Conservation (phyloP, 35 echinoderm and acorn worm genomes). For the Patiria miniata region DNA sequence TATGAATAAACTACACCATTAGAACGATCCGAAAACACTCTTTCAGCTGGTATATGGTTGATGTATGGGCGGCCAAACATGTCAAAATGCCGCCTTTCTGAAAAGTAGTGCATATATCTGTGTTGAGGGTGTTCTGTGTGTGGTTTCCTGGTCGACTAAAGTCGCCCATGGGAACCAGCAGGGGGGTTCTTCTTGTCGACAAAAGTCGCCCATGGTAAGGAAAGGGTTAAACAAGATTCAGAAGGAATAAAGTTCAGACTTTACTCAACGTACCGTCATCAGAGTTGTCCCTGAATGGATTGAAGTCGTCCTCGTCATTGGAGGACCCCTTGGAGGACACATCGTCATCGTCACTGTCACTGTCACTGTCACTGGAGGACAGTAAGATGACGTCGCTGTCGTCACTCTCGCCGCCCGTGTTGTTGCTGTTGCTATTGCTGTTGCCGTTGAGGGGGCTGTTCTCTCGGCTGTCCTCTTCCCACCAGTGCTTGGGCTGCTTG, state of each 20-base stretch:
- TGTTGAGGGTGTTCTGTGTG: too few species aligned
- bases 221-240: not conserved
- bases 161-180: too few species aligned
- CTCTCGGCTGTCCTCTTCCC: conserved; percentile 45
- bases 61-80: too few species aligned
- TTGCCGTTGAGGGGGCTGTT: conserved; percentile 37
- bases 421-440: conserved; percentile 44
- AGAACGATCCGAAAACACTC: too few species aligned
- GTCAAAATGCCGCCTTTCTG: not conserved
- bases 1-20: too few species aligned
- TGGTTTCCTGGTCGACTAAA: too few species aligned
- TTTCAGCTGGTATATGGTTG: too few species aligned
- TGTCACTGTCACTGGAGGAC: conserved; percentile 34
- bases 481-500: conserved; percentile 37
- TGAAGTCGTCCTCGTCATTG: conserved; percentile 87
- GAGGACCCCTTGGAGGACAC: conserved; percentile 49
- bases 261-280: conserved; percentile 79
- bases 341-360: conserved; percentile 38
- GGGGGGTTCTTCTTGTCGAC: too few species aligned
- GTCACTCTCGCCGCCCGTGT: conserved; percentile 38
- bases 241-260: not conserved
- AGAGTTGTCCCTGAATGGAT: conserved; percentile 83
- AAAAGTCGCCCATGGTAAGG: not conserved
- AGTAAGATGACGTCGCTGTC: conserved; percentile 33
- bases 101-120: not conserved